Evolutionary conservation across 92 coral and sea anemone genomes (phyloP).

Genomic region (Phenganax stokvisi): DNA sequence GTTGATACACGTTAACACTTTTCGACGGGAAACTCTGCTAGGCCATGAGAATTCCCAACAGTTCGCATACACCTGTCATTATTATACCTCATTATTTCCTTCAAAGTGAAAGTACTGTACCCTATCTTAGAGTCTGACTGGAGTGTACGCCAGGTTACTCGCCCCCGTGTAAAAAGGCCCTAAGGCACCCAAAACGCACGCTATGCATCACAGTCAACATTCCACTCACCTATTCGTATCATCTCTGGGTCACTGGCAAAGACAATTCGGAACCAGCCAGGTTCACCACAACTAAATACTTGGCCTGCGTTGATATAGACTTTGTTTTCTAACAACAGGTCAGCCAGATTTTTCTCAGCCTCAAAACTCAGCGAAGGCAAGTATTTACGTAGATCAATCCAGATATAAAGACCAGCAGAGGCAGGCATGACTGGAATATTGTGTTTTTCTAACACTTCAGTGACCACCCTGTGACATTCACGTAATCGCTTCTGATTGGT

Average conservation of each 20-base stretch:
- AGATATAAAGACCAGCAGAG: conserved; percentile 69
- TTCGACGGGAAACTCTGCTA: too few relatives aligned
- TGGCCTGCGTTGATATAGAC: conserved; percentile 67
- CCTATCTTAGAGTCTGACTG: too few relatives aligned
- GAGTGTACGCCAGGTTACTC: too few relatives aligned
- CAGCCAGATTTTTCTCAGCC: conserved; percentile 58
- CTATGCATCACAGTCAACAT: too few relatives aligned
- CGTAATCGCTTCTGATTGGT: conserved; percentile 68
- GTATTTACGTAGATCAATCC: conserved; percentile 78
- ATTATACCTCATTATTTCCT: too few relatives aligned
- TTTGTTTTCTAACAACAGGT: conserved; percentile 50
- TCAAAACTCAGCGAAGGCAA: conserved; percentile 58
- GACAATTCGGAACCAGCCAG: conserved; percentile 89
- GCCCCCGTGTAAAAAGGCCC: too few relatives aligned
- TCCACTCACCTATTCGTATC: conserved; percentile 66
- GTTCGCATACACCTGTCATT: too few relatives aligned
- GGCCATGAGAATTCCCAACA: too few relatives aligned
- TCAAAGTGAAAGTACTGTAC: too few relatives aligned
- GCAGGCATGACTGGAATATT: conserved; percentile 59
- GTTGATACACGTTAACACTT: too few relatives aligned
- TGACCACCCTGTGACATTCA: conserved; percentile 65
- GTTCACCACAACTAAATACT: conserved; percentile 62
- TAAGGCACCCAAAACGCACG: too few relatives aligned
- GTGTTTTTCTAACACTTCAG: conserved; percentile 57
- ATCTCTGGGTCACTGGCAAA: conserved; percentile 56